phyloP scores from a whole-genome alignment of 2,797 vertebrate species.

The Eremophila alpestris region DNA sequence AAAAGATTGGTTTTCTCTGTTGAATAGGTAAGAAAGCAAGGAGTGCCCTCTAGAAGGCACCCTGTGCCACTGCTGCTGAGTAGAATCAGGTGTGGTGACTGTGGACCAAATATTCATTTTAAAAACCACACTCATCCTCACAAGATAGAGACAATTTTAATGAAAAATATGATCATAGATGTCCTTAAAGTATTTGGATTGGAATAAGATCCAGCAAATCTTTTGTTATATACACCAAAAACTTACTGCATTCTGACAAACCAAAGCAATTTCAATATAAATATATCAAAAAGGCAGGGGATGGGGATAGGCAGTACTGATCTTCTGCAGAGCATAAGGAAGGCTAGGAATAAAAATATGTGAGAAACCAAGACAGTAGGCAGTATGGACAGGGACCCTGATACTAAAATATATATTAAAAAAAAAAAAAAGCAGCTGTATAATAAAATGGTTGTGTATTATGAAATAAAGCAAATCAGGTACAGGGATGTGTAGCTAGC shows the following conservation, averaged over 20 bases:
- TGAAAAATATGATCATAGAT: background rate
- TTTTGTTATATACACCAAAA: background rate
- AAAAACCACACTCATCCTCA: background rate
- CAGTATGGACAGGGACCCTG: background rate
- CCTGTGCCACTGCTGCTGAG: background rate
- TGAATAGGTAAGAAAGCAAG: background rate
- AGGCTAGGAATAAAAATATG: background rate
- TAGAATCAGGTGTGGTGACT: background rate
- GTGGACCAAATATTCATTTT: background rate
- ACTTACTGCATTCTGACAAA: background rate
- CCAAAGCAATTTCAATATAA: background rate
- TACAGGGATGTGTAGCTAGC: background rate
- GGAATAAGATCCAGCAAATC: background rate
- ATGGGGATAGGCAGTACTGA: background rate
- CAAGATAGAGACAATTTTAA: background rate
- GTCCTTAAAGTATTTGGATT: background rate
- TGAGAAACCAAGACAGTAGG: background rate
- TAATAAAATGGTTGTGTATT: background rate
- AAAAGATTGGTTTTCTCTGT: background rate
- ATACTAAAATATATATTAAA: background rate
- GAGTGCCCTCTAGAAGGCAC: background rate
- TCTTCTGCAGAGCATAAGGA: background rate
- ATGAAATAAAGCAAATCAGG: background rate
- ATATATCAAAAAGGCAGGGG: background rate
- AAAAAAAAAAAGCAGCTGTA: too few species aligned